These are phyloP conservation scores for Sigmodon hispidus DNA, from an alignment of 2,113 vertebrate species.

Conservation along the genomic window DNA sequence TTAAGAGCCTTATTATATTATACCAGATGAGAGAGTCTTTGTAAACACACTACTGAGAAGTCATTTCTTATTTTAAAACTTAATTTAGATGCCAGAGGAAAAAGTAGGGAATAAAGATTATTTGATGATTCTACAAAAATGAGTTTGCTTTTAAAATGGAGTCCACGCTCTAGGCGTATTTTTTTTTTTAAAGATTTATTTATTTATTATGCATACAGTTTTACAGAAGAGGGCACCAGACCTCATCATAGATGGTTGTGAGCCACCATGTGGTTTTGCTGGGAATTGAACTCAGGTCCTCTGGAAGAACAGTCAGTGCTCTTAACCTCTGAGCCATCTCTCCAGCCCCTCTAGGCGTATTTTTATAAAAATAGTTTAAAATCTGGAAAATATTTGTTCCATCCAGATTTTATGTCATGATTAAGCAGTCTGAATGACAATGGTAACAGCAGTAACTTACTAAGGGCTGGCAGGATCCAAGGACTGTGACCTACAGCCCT, in stretches of 20 bases:
- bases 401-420: neutral
- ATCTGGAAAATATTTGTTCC: neutral
- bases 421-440: neutral
- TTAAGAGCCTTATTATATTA: neutral
- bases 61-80: neutral
- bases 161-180: neutral
- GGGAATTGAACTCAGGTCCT: no score
- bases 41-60: neutral
- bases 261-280: no score
- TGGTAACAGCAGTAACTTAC: neutral
- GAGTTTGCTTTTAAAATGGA: conserved; percentile 9
- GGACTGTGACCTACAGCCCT: neutral
- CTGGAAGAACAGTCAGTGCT: no score
- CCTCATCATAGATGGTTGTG: no score
- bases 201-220: no score
- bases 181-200: no score
- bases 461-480: neutral
- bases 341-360: no score
- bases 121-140: conserved; percentile 47
- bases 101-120: conserved; percentile 6
- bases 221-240: no score
- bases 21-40: neutral
- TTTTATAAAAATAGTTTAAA: conserved; percentile 47
- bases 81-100: conserved; percentile 39
- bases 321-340: no score